phyloP scores from a whole-genome alignment of 2,113 vertebrate genomes.

The Indicator maculatus region DNA sequence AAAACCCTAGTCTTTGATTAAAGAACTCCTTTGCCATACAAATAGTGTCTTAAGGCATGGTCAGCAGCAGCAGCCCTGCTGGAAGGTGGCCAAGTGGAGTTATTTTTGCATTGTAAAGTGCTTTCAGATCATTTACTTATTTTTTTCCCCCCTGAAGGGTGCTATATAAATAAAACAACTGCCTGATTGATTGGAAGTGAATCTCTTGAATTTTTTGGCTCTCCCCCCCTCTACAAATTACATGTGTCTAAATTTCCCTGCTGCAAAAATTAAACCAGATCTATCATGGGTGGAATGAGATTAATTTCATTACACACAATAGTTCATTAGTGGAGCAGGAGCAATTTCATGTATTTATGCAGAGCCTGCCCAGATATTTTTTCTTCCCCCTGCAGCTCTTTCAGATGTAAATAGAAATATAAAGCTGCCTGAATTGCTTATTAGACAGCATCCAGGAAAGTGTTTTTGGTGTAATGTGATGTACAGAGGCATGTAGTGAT shows the following conservation, averaged over 20 bases:
- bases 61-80: background rate
- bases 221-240: constrained; percentile 20
- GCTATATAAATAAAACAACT: constrained; percentile 44
- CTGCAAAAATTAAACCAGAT: constrained; percentile 54
- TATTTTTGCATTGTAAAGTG: constrained; percentile 36
- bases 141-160: background rate
- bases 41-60: background rate
- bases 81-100: background rate
- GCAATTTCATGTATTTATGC: constrained; percentile 65
- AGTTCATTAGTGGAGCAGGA: constrained; percentile 70
- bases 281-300: constrained; percentile 59
- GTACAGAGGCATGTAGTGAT: no score
- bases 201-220: constrained; percentile 25
- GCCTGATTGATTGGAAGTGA: constrained; percentile 24
- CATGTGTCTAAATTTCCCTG: constrained; percentile 21
- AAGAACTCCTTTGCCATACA: background rate
- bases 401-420: constrained; percentile 66
- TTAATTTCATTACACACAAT: constrained; percentile 72
- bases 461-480: background rate
- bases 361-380: constrained; percentile 42
- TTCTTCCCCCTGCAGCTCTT: constrained; percentile 60
- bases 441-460: constrained; percentile 43
- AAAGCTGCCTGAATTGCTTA: constrained; percentile 63
- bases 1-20: no score
- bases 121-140: background rate